Evolutionary conservation across 2,113 vertebrate genomes (phyloP).

Genomic region (Oreochromis aureus): DNA sequence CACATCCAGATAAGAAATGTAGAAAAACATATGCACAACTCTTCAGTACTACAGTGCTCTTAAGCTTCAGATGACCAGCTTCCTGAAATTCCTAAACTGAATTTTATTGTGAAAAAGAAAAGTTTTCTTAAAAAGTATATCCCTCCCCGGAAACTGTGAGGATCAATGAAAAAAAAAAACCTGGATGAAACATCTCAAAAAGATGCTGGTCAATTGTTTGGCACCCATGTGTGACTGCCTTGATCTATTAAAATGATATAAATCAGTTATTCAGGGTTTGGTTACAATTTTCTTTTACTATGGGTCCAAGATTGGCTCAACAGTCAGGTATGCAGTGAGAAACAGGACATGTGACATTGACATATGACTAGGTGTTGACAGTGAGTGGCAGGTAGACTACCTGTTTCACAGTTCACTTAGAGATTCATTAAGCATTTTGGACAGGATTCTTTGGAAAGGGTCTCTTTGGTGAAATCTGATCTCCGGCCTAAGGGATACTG

Average conservation of each 20-base stretch:
- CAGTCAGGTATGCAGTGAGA: slow-evolving; percentile 50
- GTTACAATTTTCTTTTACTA: slow-evolving; percentile 3
- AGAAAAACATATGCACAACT: not conserved
- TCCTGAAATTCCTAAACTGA: not conserved
- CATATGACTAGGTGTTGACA: slow-evolving; percentile 61
- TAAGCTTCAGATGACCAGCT: not conserved
- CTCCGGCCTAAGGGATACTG: slow-evolving; percentile 45
- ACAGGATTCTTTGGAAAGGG: slow-evolving; percentile 52
- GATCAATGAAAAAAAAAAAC: not conserved
- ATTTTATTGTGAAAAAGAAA: not conserved
- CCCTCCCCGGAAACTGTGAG: not conserved
- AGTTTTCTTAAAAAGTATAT: not conserved
- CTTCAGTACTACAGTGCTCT: not conserved
- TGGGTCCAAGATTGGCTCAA: slow-evolving; percentile 24
- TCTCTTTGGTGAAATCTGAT: slow-evolving; percentile 47
- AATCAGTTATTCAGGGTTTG: slow-evolving; percentile 16
- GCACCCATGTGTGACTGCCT: not conserved
- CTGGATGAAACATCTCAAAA: not conserved
- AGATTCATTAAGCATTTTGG: slow-evolving; percentile 69
- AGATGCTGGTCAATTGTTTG: slow-evolving; percentile 25
- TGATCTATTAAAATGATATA: slow-evolving; percentile 12
- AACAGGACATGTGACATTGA: slow-evolving; percentile 46
- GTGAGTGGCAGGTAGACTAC: slow-evolving; percentile 63
- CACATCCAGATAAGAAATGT: not conserved
- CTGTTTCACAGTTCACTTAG: slow-evolving; percentile 65